These are phyloP conservation scores for Cotesia glomerata DNA, from an alignment of 1,140 invertebrate species.

Conservation along the genomic window DNA sequence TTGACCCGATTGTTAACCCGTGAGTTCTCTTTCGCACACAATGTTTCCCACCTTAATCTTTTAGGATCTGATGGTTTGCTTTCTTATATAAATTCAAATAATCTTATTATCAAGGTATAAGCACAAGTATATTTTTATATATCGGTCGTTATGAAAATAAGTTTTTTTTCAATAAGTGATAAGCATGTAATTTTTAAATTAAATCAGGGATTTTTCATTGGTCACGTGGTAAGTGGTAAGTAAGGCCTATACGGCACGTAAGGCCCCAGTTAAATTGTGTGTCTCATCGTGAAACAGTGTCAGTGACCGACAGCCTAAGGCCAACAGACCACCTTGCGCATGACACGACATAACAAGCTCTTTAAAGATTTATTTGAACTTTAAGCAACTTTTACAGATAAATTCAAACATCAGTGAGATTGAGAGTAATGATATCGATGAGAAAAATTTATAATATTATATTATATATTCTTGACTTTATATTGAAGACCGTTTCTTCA, in stretches of 20 bases:
- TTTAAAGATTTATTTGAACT: slow-evolving; percentile 19
- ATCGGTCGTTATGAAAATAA: no score
- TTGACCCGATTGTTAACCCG: slow-evolving; percentile 57
- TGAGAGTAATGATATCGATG: not conserved
- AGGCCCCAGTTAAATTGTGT: slow-evolving; percentile 38
- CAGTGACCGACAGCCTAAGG: slow-evolving; percentile 64
- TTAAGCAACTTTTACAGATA: slow-evolving; percentile 24
- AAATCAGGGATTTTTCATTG: not conserved
- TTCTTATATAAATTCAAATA: no score
- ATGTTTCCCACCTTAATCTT: slow-evolving; percentile 7
- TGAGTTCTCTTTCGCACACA: slow-evolving; percentile 8
- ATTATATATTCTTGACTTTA: not conserved
- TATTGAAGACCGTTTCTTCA: not conserved
- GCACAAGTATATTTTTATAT: no score
- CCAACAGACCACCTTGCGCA: slow-evolving; percentile 42
- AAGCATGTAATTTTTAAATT: not conserved
- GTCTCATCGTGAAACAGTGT: slow-evolving; percentile 60
- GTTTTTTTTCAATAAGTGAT: no score
- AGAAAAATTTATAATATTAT: not conserved
- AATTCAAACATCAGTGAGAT: not conserved
- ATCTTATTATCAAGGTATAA: not conserved
- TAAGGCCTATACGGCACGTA: slow-evolving; percentile 11
- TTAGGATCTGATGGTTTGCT: not conserved
- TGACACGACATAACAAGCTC: not conserved
- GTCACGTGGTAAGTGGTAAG: slow-evolving; percentile 21